Evolutionary conservation across 1,140 invertebrate species (phyloP), one percentile per base, ranked within the genome.

Genomic region (Papilio machaon): DNA sequence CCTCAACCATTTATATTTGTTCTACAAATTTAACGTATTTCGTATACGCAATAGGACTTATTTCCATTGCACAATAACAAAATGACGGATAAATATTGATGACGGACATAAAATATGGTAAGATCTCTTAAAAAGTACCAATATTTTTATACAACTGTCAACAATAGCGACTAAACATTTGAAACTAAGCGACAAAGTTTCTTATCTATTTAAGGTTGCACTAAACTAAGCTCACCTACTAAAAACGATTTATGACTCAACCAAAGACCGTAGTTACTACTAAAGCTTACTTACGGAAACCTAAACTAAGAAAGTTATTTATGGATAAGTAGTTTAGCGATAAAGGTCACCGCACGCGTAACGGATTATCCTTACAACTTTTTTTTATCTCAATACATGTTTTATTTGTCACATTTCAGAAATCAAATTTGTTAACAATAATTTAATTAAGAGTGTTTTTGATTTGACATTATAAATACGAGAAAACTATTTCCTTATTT

Each of bases 1-100:
- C 93, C 92, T 91, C 91, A 92, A 93, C 90, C 90, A 94, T 93
- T 93, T 93, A 93, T 94, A 94, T 94, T 94, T 94, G 93, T 94
- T 93, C 91, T 94, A 94, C 92, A 94, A 94, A 94, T 94, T 94
- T 91, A 89, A 92, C 90, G 90, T 90, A 92, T 94, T 91, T 88
- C 87, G 86, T 91, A 88, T 89, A 89, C 90, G 91, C 90, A 91
- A 94, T 91, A 87, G 87, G 79, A 58, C 46, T 19, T 64, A 83
- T 88, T 73, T 89, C 87, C 92, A 88, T 81, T 90, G 85, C 83
- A 79, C 2, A 46, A 67, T 17, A 35, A 70, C 11, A 70, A 70
- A 70, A 70, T 35, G 30, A 70, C 30, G 64, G 60, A 64, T 17
- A 60, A 64, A 64, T 13, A 64, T 30, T 58, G 6, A 58, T 58